Conservation (phyloP, 2,113 vertebrate species). For the Pungitius pungitius region DNA sequence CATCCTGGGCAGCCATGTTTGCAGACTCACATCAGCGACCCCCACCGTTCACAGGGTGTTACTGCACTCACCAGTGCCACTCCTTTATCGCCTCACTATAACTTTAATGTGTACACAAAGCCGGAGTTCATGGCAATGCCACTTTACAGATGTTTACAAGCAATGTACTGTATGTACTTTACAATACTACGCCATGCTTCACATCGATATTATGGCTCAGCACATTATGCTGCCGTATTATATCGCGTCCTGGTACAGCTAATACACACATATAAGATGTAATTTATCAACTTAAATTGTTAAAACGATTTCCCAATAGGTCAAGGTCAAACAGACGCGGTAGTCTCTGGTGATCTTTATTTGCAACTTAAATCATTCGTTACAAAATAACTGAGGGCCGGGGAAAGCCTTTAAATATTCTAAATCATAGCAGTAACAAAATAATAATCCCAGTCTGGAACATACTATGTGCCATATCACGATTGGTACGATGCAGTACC, state of each 20-base stretch:
- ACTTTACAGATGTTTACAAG: too few relatives aligned
- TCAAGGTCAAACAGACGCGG: not conserved
- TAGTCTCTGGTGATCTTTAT: not conserved
- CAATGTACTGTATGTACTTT: not conserved
- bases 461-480: not conserved
- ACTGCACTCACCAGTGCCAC: conserved; percentile 46
- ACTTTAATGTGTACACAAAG: not conserved
- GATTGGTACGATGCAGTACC: not conserved
- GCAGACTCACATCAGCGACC: conserved; percentile 61
- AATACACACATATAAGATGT: not conserved
- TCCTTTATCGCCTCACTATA: not conserved
- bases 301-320: not conserved
- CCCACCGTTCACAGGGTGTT: conserved; percentile 29
- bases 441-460: too few relatives aligned
- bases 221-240: not conserved
- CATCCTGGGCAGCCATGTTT: conserved; percentile 87
- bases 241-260: not conserved
- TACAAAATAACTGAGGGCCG: not conserved
- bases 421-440: not conserved
- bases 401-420: not conserved
- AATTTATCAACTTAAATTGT: not conserved
- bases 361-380: not conserved
- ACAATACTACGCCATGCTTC: not conserved
- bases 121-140: too few relatives aligned
- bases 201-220: not conserved